phyloP scores from a whole-genome alignment of 92 coral and sea anemone genomes.

The Zoanthus solanderi region DNA sequence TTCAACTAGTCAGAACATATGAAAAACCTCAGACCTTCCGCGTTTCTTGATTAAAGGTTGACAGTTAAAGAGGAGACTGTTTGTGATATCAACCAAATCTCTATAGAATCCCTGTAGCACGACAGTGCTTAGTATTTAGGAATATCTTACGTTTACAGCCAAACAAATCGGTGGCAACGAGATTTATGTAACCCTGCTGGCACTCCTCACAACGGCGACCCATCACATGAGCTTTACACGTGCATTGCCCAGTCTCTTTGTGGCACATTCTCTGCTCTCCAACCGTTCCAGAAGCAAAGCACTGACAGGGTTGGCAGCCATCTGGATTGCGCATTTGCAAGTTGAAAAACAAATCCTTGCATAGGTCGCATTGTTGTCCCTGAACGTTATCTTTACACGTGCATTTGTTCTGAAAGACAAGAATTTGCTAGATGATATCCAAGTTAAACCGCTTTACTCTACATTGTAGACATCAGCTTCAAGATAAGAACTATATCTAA shows the following conservation, averaged over 20 bases:
- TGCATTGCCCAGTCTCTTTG: constrained; percentile 82
- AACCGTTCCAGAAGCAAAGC: constrained; percentile 86
- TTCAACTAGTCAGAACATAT: background rate
- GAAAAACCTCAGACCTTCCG: background rate
- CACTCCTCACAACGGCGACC: constrained; percentile 83
- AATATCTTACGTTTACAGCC: constrained; percentile 89
- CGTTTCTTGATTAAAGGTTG: background rate
- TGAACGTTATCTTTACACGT: constrained; percentile 88
- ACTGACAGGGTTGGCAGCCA: constrained; percentile 86
- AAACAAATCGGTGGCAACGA: constrained; percentile 71
- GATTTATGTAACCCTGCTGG: constrained; percentile 72
- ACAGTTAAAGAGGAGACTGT: too few species aligned
- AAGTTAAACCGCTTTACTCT: too few species aligned
- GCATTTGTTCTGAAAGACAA: constrained; percentile 74
- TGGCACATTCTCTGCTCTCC: constrained; percentile 82
- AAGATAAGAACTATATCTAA: too few species aligned
- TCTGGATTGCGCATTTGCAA: constrained; percentile 77
- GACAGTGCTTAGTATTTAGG: background rate
- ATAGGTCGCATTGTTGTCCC: constrained; percentile 86
- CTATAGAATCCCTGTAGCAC: too few species aligned
- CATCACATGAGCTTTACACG: constrained; percentile 88
- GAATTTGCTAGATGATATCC: background rate
- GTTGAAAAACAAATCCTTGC: constrained; percentile 80
- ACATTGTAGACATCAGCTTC: too few species aligned
- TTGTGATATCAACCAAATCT: too few species aligned